phyloP scores from a whole-genome alignment of 2,113 vertebrate genomes.

The Eptatretus burgeri region DNA sequence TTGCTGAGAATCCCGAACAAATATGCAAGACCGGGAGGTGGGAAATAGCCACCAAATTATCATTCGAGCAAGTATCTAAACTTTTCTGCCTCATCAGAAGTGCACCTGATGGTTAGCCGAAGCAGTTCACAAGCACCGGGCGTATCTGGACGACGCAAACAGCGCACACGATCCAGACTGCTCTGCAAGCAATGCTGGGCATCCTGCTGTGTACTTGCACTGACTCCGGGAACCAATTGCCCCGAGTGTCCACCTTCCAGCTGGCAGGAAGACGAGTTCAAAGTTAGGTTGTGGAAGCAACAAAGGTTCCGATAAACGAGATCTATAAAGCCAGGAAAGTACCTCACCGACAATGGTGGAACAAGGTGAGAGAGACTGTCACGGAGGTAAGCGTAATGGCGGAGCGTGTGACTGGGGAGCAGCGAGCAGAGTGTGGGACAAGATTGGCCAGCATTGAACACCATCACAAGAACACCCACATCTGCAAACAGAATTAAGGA shows the following conservation, averaged over 20 bases:
- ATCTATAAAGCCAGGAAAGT: no score
- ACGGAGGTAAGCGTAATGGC: slow-evolving; percentile 72
- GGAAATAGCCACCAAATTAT: no score
- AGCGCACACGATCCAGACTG: slow-evolving; percentile 49
- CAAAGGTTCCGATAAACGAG: no score
- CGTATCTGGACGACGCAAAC: slow-evolving; percentile 49
- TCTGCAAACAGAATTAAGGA: slow-evolving; percentile 19
- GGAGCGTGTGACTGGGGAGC: slow-evolving; percentile 80
- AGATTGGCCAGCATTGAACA: slow-evolving; percentile 72
- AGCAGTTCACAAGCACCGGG: slow-evolving; percentile 59
- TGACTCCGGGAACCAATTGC: no score
- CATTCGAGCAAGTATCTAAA: no score
- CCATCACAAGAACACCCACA: slow-evolving; percentile 71
- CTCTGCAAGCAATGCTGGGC: slow-evolving; percentile 43
- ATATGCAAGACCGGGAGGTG: no score
- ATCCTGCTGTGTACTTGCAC: no score
- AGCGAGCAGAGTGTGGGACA: slow-evolving; percentile 80
- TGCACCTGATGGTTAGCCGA: slow-evolving; percentile 59
- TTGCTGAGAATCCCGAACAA: no score
- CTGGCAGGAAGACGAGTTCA: no score
- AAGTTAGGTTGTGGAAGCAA: no score
- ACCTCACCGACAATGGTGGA: slow-evolving; percentile 42
- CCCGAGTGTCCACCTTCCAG: no score
- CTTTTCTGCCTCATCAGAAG: no score
- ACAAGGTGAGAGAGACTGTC: slow-evolving; percentile 90